phyloP scores from a whole-genome alignment of 2,113 vertebrate species.

The Urocynchramus pylzowi region DNA sequence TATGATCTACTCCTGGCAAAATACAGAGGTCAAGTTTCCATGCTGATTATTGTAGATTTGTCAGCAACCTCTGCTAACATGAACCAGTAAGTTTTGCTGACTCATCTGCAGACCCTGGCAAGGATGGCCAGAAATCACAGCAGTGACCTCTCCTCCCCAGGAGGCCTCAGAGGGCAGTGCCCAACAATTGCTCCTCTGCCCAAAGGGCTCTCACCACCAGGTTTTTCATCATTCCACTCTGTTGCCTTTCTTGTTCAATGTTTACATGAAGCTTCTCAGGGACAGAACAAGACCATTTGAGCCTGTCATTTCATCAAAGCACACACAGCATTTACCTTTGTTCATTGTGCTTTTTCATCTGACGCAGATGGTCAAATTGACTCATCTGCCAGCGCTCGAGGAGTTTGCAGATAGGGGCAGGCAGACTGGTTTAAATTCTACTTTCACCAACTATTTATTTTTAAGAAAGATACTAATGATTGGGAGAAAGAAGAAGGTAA shows the following conservation, averaged over 20 bases:
- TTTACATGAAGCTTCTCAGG: constrained; percentile 31
- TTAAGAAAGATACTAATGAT: not conserved
- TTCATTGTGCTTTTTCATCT: not conserved
- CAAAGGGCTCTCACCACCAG: not conserved
- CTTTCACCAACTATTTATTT: not conserved
- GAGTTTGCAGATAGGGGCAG: not conserved
- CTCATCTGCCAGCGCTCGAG: not conserved
- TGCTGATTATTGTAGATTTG: constrained; percentile 28
- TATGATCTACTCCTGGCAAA: constrained; percentile 37
- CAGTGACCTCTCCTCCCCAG: not conserved
- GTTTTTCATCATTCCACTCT: not conserved
- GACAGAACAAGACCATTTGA: not conserved
- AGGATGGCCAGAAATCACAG: not conserved
- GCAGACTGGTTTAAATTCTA: not conserved
- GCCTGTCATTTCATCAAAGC: not conserved
- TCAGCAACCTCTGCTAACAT: constrained; percentile 12
- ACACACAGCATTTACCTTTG: not conserved
- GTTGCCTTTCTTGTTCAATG: constrained; percentile 2
- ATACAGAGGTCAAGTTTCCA: constrained; percentile 39
- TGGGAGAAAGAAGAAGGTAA: not conserved
- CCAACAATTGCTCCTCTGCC: constrained; percentile 17
- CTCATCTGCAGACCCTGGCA: not conserved
- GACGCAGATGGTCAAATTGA: not conserved
- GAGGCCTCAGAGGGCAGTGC: constrained; percentile 18
- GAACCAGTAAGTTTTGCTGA: constrained; percentile 20